phyloP scores from a whole-genome alignment of 1,140 invertebrate genomes.

The Lanistes nyassanus region DNA sequence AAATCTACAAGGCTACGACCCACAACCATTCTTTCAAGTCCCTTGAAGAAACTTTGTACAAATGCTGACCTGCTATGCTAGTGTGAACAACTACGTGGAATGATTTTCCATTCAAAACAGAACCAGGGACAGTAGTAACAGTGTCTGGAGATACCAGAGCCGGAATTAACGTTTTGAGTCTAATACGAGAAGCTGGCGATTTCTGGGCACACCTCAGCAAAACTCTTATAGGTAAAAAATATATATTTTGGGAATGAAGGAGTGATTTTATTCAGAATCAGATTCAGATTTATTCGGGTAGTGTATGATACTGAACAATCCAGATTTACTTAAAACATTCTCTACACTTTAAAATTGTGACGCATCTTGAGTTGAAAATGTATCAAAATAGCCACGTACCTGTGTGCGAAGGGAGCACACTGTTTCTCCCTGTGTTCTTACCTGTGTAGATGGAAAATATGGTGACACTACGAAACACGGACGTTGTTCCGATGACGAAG shows the following conservation, averaged over 20 bases:
- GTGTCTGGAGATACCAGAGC: no score
- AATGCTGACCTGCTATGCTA: no score
- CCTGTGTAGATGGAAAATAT: constrained; percentile 97
- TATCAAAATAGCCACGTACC: background rate
- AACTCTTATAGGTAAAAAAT: no score
- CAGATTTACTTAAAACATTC: background rate
- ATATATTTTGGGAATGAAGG: background rate
- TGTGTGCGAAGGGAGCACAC: background rate
- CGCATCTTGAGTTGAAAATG: background rate
- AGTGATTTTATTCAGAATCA: background rate
- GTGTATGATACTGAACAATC: background rate
- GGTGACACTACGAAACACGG: constrained; percentile 91
- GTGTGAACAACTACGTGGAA: no score
- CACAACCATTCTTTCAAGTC: no score
- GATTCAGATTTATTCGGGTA: background rate
- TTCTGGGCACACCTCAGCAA: no score
- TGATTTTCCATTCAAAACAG: no score
- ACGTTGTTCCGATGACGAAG: constrained; percentile 93
- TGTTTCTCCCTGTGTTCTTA: constrained; percentile 56
- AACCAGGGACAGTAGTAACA: no score
- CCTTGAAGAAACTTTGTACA: no score
- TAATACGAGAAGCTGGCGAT: no score
- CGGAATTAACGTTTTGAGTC: no score
- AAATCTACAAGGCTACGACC: no score
- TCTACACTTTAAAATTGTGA: background rate